Evolutionary conservation across 1,140 invertebrate species (phyloP).

Genomic region (Samia ricini): DNA sequence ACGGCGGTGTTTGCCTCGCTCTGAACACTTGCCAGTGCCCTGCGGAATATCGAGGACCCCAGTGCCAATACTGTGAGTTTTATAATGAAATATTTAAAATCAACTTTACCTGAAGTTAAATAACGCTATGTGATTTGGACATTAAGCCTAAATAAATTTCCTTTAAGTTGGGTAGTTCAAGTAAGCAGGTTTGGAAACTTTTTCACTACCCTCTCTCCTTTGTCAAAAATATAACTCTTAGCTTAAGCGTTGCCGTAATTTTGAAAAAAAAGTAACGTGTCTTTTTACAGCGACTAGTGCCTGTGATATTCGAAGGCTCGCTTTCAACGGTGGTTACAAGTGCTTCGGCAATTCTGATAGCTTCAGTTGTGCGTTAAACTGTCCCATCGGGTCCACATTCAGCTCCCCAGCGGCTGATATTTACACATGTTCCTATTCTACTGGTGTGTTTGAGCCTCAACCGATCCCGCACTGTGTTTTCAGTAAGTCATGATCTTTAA

Average conservation of each 20-base stretch:
- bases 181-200: no score
- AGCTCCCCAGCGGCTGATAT: conserved; percentile 78
- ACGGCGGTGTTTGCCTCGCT: conserved; percentile 87
- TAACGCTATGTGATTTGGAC: no score
- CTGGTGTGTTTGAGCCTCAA: conserved; percentile 82
- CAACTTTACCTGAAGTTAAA: no score
- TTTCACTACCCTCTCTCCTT: no score
- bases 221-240: no score
- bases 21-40: conserved; percentile 88
- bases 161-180: no score
- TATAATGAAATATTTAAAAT: no score
- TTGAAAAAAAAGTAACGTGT: no score
- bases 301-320: conserved; percentile 80
- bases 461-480: conserved; percentile 87
- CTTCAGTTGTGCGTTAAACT: conserved; percentile 82
- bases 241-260: no score
- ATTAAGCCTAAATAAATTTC: no score
- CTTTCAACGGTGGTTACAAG: conserved; percentile 87
- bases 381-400: conserved; percentile 81
- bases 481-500: conserved; percentile 71
- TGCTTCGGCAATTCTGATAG: conserved; percentile 80
- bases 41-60: conserved; percentile 82
- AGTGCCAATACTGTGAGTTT: conserved; percentile 87
- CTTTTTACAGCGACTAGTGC: conserved; percentile 73
- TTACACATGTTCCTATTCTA: conserved; percentile 85